These are phyloP conservation scores for Chloroceryle aenea DNA, from an alignment of 2,113 vertebrate species.

Conservation along the genomic window DNA sequence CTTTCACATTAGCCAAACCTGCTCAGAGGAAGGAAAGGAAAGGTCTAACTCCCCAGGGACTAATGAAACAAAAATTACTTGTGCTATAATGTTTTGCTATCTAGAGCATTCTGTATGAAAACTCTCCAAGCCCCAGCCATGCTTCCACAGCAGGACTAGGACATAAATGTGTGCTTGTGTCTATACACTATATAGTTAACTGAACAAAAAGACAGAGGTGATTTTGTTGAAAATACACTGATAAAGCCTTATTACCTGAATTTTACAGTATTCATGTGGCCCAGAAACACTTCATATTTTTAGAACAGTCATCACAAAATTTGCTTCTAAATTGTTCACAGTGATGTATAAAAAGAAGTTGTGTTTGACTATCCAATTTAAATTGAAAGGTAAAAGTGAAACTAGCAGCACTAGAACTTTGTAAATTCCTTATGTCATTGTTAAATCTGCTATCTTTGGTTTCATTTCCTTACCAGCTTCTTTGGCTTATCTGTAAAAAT, in stretches of 20 bases:
- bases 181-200: not conserved
- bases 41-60: not conserved
- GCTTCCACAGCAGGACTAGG: not conserved
- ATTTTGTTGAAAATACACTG: not conserved
- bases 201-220: not conserved
- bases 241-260: not conserved
- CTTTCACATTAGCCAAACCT: not conserved
- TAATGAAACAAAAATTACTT: not conserved
- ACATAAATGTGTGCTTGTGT: not conserved
- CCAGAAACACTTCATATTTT: not conserved
- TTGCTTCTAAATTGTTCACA: not conserved
- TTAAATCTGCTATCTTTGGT: not conserved
- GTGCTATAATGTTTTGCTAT: not conserved
- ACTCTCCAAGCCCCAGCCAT: not conserved
- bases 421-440: not conserved
- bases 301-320: not conserved
- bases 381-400: not conserved
- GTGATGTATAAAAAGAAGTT: not conserved
- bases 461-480: not conserved
- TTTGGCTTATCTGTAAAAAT: not conserved
- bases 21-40: not conserved
- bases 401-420: not conserved
- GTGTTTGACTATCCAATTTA: not conserved
- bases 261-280: not conserved
- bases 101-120: not conserved